A percentile compares a stretch with the other conserved stretches of the same genome.
Evolutionary conservation across 2,113 vertebrate genomes (phyloP).

Genomic region (Noctilio leporinus): DNA sequence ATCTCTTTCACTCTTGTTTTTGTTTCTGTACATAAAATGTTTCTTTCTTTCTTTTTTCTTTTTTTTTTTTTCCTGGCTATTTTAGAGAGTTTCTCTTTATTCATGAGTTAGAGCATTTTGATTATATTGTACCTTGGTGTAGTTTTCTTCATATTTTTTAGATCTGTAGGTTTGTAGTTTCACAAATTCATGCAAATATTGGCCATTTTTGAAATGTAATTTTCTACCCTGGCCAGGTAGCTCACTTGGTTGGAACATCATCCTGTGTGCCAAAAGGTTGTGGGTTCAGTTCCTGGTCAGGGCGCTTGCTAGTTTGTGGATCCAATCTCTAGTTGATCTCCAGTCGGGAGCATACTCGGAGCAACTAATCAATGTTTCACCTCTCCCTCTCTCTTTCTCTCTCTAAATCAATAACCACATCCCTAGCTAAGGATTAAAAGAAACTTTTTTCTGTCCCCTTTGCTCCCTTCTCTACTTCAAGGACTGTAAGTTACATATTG

Average conservation of each 20-base stretch:
- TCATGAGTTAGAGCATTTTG: not conserved
- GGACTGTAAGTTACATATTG: not conserved
- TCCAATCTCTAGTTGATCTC: no score
- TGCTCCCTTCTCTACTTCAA: not conserved
- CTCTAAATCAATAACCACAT: no score
- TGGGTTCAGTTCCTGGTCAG: no score
- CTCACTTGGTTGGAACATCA: no score
- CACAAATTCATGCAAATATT: not conserved
- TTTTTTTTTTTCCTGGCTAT: not conserved
- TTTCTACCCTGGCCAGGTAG: no score
- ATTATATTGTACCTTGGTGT: not conserved
- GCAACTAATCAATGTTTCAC: no score
- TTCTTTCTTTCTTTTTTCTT: not conserved
- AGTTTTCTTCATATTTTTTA: not conserved
- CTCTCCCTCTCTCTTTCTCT: no score
- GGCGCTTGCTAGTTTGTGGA: no score
- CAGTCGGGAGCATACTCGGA: no score
- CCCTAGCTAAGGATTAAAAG: no score
- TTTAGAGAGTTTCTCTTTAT: not conserved
- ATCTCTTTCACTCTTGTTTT: not conserved
- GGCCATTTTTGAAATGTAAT: not conserved
- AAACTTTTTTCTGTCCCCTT: not conserved
- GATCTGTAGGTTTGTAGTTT: not conserved
- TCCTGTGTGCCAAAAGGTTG: no score
- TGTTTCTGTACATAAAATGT: not conserved